These are phyloP conservation scores for Stictonetta naevosa DNA, from an alignment of 2,113 vertebrate species.

Conservation along the genomic window DNA sequence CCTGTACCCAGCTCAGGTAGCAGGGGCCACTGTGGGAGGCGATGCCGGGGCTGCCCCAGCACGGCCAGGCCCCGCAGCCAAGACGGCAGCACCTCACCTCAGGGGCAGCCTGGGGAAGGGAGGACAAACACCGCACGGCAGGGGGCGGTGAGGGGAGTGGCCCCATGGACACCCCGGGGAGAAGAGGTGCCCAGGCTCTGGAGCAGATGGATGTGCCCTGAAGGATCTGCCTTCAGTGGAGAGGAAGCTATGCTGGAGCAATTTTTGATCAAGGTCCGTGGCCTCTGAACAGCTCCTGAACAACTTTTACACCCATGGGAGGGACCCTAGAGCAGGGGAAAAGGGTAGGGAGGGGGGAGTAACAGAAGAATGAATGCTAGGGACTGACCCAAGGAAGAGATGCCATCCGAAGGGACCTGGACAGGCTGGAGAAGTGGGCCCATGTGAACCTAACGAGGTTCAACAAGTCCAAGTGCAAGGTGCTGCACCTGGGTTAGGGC, in stretches of 20 bases:
- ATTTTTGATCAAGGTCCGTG: no score
- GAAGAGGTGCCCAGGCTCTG: no score
- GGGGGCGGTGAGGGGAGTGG: background rate
- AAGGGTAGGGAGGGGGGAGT: rapidly evolving
- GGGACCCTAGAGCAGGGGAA: background rate
- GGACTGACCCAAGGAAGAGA: background rate
- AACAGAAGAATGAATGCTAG: rapidly evolving
- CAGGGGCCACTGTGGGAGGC: background rate
- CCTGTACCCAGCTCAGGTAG: no score
- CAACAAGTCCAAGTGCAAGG: no score
- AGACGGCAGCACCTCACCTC: rapidly evolving
- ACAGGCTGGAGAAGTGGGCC: no score
- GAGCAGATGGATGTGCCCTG: no score
- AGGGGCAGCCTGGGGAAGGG: no score
- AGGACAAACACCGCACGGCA: background rate
- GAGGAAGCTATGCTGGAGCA: no score
- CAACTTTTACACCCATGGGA: rapidly evolving
- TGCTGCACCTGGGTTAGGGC: no score
- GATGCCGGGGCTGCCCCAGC: rapidly evolving
- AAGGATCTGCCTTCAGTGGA: no score
- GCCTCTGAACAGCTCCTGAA: background rate
- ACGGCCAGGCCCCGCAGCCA: rapidly evolving
- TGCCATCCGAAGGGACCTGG: no score
- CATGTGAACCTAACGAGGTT: no score
- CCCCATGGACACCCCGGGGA: rapidly evolving